Conservation (phyloP, 2,113 vertebrate genomes). For the Muntiacus reevesi region DNA sequence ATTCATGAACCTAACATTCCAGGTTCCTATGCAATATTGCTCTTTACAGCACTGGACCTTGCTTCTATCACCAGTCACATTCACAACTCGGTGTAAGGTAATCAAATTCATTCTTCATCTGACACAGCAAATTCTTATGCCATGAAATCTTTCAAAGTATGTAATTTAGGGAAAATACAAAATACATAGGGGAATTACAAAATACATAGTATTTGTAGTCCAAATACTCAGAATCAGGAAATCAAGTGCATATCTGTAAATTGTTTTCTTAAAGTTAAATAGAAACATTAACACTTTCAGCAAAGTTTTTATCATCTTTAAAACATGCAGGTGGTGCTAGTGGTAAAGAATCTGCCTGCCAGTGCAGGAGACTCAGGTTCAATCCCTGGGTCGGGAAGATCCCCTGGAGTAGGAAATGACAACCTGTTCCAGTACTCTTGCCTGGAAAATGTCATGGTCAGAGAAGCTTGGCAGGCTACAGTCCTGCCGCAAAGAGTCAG, state of each 20-base stretch:
- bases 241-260: neutral
- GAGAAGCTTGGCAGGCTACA: neutral
- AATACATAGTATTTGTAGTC: neutral
- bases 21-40: no score
- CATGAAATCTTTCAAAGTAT: neutral
- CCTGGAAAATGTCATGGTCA: neutral
- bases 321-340: neutral
- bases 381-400: neutral
- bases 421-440: neutral
- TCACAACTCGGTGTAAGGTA: neutral
- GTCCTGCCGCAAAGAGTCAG: neutral
- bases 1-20: no score
- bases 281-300: neutral
- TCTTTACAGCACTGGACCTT: no score
- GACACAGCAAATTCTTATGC: neutral
- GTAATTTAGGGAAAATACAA: conserved; percentile 13
- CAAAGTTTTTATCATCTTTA: neutral
- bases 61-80: no score
- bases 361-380: neutral
- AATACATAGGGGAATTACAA: neutral
- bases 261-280: neutral
- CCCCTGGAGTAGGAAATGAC: neutral
- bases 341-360: neutral
- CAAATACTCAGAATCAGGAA: neutral
- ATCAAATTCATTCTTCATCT: neutral